phyloP scores from a whole-genome alignment of 1,140 invertebrate species.

The Sitobion miscanthi region DNA sequence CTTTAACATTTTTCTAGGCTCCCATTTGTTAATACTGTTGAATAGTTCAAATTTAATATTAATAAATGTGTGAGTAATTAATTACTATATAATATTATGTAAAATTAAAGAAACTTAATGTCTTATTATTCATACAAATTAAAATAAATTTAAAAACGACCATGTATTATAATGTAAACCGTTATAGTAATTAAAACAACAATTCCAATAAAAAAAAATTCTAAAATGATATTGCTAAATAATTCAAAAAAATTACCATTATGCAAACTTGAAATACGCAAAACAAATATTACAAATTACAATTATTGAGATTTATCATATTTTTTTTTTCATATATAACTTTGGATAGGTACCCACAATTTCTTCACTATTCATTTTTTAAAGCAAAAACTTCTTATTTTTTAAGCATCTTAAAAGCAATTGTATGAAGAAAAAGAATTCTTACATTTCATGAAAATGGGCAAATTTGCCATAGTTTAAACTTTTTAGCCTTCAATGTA shows the following conservation, averaged over 20 bases:
- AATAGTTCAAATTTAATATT: neutral
- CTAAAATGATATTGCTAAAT: neutral
- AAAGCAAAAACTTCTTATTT: neutral
- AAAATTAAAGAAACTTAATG: neutral
- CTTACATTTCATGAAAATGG: neutral
- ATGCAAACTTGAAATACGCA: neutral
- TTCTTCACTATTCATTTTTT: neutral
- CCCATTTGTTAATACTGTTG: neutral
- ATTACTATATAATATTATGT: neutral
- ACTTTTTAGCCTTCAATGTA: neutral
- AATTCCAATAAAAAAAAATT: neutral
- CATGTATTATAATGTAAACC: neutral
- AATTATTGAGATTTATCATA: neutral
- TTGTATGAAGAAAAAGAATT: neutral
- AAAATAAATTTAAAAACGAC: neutral
- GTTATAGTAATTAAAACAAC: neutral
- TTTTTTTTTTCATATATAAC: neutral
- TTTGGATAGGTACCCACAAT: neutral
- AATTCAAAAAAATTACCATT: neutral
- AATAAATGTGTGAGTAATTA: too few species aligned
- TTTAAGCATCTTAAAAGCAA: neutral
- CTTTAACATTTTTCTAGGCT: neutral
- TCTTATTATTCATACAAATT: neutral
- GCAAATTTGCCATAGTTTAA: neutral
- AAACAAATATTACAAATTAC: neutral